Base-by-base conservation (phyloP, 2,888 invertebrate species). In the Seladonia tumulorum region DNA sequence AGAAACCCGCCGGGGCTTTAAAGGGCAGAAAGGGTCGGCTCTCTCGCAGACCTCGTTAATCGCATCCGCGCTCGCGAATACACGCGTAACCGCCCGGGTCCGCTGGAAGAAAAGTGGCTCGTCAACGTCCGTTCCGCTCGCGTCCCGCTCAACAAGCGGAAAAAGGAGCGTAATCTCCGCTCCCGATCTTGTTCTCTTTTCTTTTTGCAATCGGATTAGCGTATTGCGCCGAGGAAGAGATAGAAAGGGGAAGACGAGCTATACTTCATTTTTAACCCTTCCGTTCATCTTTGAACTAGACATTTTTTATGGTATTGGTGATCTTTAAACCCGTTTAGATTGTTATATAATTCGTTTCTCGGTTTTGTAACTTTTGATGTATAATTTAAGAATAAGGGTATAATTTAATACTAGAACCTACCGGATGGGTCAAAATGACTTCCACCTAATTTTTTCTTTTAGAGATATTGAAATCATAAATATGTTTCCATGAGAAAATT, bases 161-260 rank as follows among this genome's bases (percentile, higher is more conserved):
- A 60, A 80, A 63, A 75, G 35, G 70, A 66, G 49, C 71, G 73
- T 85, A 83, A 91, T 89, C 88, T 86, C 82, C 81, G 85, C 86
- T 89, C 87, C 88, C 18, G 88, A 86, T 89, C 89, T 88, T 76
- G 60, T 76, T 83, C 72, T 76, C 35, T n/a, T 12, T 82, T 80
- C 83, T 85, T 77, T 12, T 74, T 2, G 3, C 22, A n/a, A 63
- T 70, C 71, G 10, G 35, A 81, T 85, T 81, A 77, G 68, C 63
- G 79, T 60, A 74, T 63, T 60, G 45, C 73, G 16, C 79, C 63
- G 82, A 79, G 80, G 75, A 80, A 75, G 39, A 73, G 47, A 74
- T 73, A 57, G 39, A 60, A 42, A 60, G 8, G 18, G 7, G 14
- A 5, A 25, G 25, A 60, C 60, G 25, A 10, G 10, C 57, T 1